Evolutionary conservation across 2,888 invertebrate genomes (phyloP).

Genomic region (Polymixis lichenea): DNA sequence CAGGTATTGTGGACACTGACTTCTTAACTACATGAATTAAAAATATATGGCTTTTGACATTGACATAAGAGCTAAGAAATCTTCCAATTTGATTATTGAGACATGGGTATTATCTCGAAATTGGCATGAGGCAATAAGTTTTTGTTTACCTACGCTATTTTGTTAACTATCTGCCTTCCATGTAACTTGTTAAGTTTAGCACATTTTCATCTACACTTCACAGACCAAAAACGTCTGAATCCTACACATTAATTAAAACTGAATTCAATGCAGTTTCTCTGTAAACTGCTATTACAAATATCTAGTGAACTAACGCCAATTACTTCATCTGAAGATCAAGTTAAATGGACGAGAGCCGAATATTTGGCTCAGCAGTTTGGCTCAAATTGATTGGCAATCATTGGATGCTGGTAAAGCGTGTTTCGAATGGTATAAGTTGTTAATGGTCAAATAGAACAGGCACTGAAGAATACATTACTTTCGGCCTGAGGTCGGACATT

Average conservation of each 20-base stretch:
- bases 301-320: constrained; percentile 3
- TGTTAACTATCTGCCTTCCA: neutral
- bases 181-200: neutral
- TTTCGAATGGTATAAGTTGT: neutral
- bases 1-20: neutral
- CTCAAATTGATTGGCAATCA: constrained; percentile 26
- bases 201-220: neutral
- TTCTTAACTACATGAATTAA: neutral
- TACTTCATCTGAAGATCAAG: constrained; percentile 7
- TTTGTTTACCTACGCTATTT: neutral
- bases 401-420: neutral
- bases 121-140: no score
- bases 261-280: neutral
- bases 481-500: neutral
- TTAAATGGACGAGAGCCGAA: constrained; percentile 11
- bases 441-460: neutral
- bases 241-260: neutral
- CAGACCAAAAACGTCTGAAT: neutral
- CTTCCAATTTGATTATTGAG: neutral
- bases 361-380: constrained; percentile 26
- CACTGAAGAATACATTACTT: neutral
- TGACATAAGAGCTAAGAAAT: neutral
- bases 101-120: no score
- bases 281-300: neutral
- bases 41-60: neutral